Evolutionary conservation across 1,140 invertebrate genomes (phyloP), one percentile per base, ranked within the genome.

Genomic region (Platyura marginata): DNA sequence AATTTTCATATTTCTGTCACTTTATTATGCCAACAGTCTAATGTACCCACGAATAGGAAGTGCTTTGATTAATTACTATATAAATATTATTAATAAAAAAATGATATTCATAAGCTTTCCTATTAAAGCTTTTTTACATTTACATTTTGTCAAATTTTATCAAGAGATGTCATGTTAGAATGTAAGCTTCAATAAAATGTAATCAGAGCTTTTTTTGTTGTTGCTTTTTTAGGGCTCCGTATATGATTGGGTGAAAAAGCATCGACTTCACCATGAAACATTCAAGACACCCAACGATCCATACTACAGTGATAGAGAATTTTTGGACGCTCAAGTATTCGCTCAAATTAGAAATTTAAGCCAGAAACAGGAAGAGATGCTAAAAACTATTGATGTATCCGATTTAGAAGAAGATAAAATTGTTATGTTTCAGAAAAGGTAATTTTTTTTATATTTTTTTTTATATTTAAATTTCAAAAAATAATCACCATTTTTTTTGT

Each of bases 251-350:
- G 81, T 81, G 0, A 55, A 72, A 20, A 72, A 81, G 47, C 93
- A 98, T 58, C 71, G 90, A 44, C 68, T 93, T 2, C 92, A 97
- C 53, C 93, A 97, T 50, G 81, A 82, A 43, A 80, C 77, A 56
- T 85, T 82, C 40, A 80, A 81, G 20, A 90, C 91, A 0, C 77
- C 93, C 44, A 76, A 78, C 34, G 93, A 98, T 61, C 90, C 90
- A 0, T 93, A 84, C 56, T 84, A 94, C 56, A 76, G 81, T 46
- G 78, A 75, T 3, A 75, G 80, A 48, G 89, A 90, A 8, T 91
- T 96, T 52, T 61, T 87, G 39, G 87, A 85, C 54, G 70, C 88
- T 9, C 90, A 96, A 49, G 65, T 94, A 22, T 59, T 80, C 5
- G 67, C 69, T 0, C 68, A 86, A 25, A 50, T 77, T n/a, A 58